Evolutionary conservation across 2,113 vertebrate genomes (phyloP), one percentile per base, ranked within the genome.

Genomic region (Periophthalmus modestus): DNA sequence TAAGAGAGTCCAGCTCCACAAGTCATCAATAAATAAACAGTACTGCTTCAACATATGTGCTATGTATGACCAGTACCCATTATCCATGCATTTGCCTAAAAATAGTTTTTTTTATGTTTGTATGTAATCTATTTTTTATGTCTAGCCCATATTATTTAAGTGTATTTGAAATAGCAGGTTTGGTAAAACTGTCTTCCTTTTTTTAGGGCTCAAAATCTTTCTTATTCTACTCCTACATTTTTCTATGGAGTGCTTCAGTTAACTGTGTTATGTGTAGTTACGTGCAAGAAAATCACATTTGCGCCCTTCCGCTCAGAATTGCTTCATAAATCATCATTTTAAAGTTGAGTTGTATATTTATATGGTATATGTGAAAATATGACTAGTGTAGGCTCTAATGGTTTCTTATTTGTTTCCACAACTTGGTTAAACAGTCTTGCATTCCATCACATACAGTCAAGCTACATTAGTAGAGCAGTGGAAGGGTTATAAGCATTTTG

Each of bases 301-400:
- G 33, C n/a, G 62, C 18, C 62, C 39, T 39, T 34, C 15, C 33
- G 36, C 16, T 65, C 16, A 39, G 34, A 36, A 65, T 65, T 65
- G 34, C 34, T 65, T 65, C 33, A 43, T 65, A 65, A 43, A 36
- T 65, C 62, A 21, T 55, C 5, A 65, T 65, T 63, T 65, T 65
- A 43, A 39, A 11, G 18, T n/a, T 65, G 7, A 43, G 34, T 39
- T n/a, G 62, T n/a, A 36, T 39, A 19, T 43, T 65, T 36, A 65
- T 36, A 34, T 43, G 34, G 33, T n/a, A 19, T 36, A 65, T 65
- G 34, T 19, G 19, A 39, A 43, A 13, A 11, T n/a, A 65, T 39
- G 33, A 65, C 12, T 34, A 34, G 14, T 34, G 28, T 7, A 2
- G 15, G 59, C 59, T 34, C 2, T 33, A 62, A 62, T 34, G 2